Base-by-base conservation (phyloP, 2,888 invertebrate genomes). In the Drosophila seclusa region DNA sequence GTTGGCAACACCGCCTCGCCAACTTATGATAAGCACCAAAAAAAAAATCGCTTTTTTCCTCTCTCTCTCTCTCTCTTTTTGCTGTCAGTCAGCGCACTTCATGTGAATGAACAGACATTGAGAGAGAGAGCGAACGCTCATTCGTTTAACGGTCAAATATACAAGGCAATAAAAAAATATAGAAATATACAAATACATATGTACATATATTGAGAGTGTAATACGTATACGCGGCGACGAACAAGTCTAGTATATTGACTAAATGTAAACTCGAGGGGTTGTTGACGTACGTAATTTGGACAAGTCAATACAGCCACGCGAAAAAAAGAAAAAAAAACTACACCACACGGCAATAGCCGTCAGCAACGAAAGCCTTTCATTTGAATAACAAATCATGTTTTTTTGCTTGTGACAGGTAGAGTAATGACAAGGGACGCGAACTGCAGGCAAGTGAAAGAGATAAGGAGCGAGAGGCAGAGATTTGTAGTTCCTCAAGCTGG, bases 331-430 rank as follows among this genome's bases (percentile, higher is more conserved):
- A 40, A 29, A 70, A 64, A 73, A 73, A 63, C 70, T 21, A 53
- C 61, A 53, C 57, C 54, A 62, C 68, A 53, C 64, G 63, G 73
- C 71, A 85, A 78, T 86, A 76, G 74, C 48, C 83, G 83, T 75
- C 84, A 84, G 72, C 75, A 67, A 38, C 49, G 74, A 54, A 68
- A 69, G 64, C 80, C 55, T 74, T 84, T 87, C 84, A 82, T 85
- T 85, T 87, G 59, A 87, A 85, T 87, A 87, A 87, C 85, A 85
- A 85, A 85, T 87, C 72, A 80, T 68, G 68, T 67, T 74, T 36
- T 40, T 16, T 21, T 8, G 49, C 45, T 16, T 53, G 38, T 66
- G 69, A 57, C 77, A 69, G 66, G 69, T 67, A 73, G 54, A 62
- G 45, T 38, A 38, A 50, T 48, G 50, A 36, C 32, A 11, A 50